Evolutionary conservation across 2,888 invertebrate species (phyloP).

Genomic region (Pachydiplax longipennis): DNA sequence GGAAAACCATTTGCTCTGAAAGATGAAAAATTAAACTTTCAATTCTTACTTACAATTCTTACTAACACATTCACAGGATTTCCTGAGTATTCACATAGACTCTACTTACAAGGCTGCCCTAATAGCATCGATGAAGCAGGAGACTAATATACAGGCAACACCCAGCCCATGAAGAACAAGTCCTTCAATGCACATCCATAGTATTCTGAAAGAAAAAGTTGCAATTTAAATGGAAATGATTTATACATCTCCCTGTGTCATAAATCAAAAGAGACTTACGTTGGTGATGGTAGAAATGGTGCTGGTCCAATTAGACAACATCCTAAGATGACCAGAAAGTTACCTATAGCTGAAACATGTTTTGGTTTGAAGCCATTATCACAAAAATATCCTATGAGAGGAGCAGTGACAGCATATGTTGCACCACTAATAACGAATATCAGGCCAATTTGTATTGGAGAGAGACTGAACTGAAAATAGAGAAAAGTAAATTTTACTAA

Average conservation of each 20-base stretch:
- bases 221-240: neutral
- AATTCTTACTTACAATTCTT: neutral
- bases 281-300: slow-evolving; percentile 56
- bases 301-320: slow-evolving; percentile 62
- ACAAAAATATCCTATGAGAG: slow-evolving; percentile 60
- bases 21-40: neutral
- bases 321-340: slow-evolving; percentile 56
- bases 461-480: slow-evolving; percentile 58
- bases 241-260: too few relatives aligned
- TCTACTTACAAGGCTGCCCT: slow-evolving; percentile 60
- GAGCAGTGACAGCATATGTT: slow-evolving; percentile 61
- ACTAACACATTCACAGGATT: neutral
- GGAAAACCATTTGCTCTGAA: slow-evolving; percentile 58
- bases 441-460: slow-evolving; percentile 58
- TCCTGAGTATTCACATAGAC: neutral
- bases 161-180: slow-evolving; percentile 63
- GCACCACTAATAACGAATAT: slow-evolving; percentile 61
- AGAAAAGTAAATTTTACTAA: neutral
- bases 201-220: slow-evolving; percentile 49
- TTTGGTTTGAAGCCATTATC: slow-evolving; percentile 68
- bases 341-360: slow-evolving; percentile 56
- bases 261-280: slow-evolving; percentile 54
- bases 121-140: slow-evolving; percentile 63
- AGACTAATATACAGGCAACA: slow-evolving; percentile 62
- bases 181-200: slow-evolving; percentile 55